These are phyloP conservation scores for Metridium senile DNA, from an alignment of 92 coral and sea anemone genomes.

Conservation along the genomic window DNA sequence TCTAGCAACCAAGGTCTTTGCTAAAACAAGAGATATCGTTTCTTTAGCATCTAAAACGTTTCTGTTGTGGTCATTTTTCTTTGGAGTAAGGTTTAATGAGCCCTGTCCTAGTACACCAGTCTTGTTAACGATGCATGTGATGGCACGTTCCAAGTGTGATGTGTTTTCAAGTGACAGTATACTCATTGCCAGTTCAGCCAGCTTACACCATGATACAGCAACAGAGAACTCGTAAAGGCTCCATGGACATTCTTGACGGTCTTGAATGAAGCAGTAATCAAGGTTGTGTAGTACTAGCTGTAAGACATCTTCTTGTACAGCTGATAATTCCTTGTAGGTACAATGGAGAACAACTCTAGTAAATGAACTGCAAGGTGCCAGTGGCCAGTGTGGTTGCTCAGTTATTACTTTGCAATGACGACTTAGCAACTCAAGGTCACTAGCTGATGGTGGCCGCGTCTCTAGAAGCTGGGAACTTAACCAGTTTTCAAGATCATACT, in stretches of 20 bases:
- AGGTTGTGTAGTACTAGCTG: too few species aligned
- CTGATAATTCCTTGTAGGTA: too few species aligned
- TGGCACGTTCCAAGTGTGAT: conserved; percentile 53
- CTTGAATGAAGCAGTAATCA: too few species aligned
- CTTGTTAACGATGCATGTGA: conserved; percentile 19
- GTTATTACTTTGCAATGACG: conserved; percentile 34
- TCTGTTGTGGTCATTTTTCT: not conserved
- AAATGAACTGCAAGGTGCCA: too few species aligned
- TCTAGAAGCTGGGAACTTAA: conserved; percentile 57
- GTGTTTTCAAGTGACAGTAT: conserved; percentile 47
- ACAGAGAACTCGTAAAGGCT: conserved; percentile 69
- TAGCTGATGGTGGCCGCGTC: conserved; percentile 26
- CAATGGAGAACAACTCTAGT: too few species aligned
- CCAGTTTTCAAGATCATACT: conserved; percentile 73
- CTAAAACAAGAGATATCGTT: conserved; percentile 53
- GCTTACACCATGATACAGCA: too few species aligned
- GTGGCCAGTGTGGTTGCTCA: too few species aligned
- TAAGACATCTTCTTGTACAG: too few species aligned
- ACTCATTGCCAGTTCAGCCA: conserved; percentile 58
- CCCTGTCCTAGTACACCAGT: too few species aligned
- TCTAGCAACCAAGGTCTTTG: conserved; percentile 38
- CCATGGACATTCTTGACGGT: conserved; percentile 38
- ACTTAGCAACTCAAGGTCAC: conserved; percentile 39
- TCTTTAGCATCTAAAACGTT: conserved; percentile 25
- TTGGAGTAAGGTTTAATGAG: not conserved